Base-by-base conservation (phyloP, 1,140 invertebrate species). In the Atta colombica region DNA sequence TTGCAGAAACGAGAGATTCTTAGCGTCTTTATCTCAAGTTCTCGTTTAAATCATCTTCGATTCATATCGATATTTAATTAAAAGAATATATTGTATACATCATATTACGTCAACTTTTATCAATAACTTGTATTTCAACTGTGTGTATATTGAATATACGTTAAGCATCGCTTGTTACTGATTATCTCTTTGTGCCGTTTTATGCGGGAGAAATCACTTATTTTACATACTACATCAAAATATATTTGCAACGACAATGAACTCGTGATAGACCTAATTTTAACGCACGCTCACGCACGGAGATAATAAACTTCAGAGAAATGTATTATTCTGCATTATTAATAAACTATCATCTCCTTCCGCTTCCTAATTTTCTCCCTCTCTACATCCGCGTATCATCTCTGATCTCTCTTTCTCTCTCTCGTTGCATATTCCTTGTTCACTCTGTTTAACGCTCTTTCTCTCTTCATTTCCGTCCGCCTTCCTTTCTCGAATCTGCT, bases 291-390 rank as follows among this genome's bases (percentile, higher is more conserved):
- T 75, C 51, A 74, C 63, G 58, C 58, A 21, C 63, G 58, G 66
- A 53, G 51, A 45, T 84, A 63, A 49, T 61, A 75, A 61, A 75
- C 28, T 81, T 71, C 65, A 39, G 65, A 39, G 65, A 51, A 84
- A 61, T 28, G 14, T 82, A 31, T 72, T 82, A 63, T 84, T 84
- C 45, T 45, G 45, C 25, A 63, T 84, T 84, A 77, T 84, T 84
- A 84, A 84, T 84, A 84, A 75, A 86, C 85, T 35, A 80, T 80
- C 77, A 35, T 5, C 69, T 71, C 69, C 71, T 81, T 63, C 45
- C 84, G 39, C 71, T 65, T 71, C 53, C 63, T 35, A 82, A 51
- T 61, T 53, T n/a, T 45, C n/a, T 60, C 7, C 10, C 21, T 10
- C 51, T 58, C 21, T 69, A 28, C 51, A 28, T 45, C 63, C 63